Evolutionary conservation across 2,113 vertebrate species (phyloP), one percentile per base, ranked within the genome.

Genomic region (Athene cunicularia): DNA sequence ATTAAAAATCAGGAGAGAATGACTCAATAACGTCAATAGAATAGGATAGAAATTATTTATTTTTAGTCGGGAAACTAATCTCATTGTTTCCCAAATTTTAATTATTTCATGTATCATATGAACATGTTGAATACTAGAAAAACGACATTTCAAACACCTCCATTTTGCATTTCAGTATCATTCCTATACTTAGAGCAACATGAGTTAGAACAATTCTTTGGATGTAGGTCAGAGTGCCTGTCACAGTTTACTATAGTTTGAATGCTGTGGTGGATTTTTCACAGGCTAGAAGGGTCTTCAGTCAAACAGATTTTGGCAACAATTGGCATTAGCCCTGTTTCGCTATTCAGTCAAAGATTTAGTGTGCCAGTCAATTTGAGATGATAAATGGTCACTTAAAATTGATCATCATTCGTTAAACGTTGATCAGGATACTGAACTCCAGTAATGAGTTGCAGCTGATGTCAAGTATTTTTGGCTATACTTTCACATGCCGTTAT

Each of bases 371-470:
- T 80, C 66, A 70, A 77, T 16, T 32, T 66, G 17, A 90, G 43
- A 76, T 87, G 86, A 90, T 85, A 86, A 91, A 95, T 11, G 9
- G 19, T 79, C 68, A 76, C 87, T 96, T 96, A 67, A 94, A 91
- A 67, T 67, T 95, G 33, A 88, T 91, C 77, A 88, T 83, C 95
- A 95, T 94, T 95, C 74, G 88, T 96, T 91, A 70, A 82, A 88
- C 0, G 4, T 82, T 89, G 71, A 92, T 81, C 70, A 62, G 75
- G 58, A 90, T 80, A 19, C 39, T 95, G 89, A 95, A 95, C 68
- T 93, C 35, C 52, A 68, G 18, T 92, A 95, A 95, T 60, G 80
- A 95, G 24, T 24, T 90, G 32, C 11, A 3, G 32, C 2, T 68
- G 32, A 85, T 60, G 85, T 77, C 84, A 94, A 90, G 23, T 80